Evolutionary conservation across 2,888 invertebrate species (phyloP).

Genomic region (Gerris lacustris): DNA sequence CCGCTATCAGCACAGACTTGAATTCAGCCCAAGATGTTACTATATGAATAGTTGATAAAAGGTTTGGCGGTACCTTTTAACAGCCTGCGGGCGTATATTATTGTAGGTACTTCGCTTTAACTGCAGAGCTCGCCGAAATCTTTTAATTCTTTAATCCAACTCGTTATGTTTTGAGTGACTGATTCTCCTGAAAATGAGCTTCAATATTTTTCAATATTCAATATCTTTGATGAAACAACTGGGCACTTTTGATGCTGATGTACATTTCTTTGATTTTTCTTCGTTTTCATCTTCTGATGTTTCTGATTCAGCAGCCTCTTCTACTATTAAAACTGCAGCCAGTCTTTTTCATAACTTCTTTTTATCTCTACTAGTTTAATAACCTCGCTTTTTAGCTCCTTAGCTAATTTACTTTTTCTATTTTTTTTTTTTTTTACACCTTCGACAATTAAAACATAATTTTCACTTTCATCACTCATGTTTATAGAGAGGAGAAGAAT

Average conservation of each 20-base stretch:
- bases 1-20: conserved; percentile 8
- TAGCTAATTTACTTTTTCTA: no score
- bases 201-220: background rate
- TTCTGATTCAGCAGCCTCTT: background rate
- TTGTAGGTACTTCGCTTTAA: background rate
- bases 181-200: background rate
- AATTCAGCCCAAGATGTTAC: conserved; percentile 11
- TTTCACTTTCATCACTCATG: no score
- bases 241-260: background rate
- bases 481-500: no score
- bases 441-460: no score
- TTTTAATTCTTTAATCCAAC: background rate
- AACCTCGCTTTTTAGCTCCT: conserved; percentile 13
- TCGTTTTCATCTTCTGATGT: background rate
- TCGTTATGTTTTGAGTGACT: background rate
- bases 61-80: conserved; percentile 16
- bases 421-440: no score
- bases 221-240: background rate
- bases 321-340: conserved; percentile 8
- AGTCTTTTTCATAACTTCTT: conserved; percentile 9
- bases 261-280: background rate
- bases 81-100: background rate
- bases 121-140: background rate
- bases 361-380: conserved; percentile 13
- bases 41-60: conserved; percentile 13